A percentile compares a stretch with the other conserved stretches of the same genome.
phyloP scores from a whole-genome alignment of 2,797 vertebrate genomes.

The Setipinna tenuifilis region DNA sequence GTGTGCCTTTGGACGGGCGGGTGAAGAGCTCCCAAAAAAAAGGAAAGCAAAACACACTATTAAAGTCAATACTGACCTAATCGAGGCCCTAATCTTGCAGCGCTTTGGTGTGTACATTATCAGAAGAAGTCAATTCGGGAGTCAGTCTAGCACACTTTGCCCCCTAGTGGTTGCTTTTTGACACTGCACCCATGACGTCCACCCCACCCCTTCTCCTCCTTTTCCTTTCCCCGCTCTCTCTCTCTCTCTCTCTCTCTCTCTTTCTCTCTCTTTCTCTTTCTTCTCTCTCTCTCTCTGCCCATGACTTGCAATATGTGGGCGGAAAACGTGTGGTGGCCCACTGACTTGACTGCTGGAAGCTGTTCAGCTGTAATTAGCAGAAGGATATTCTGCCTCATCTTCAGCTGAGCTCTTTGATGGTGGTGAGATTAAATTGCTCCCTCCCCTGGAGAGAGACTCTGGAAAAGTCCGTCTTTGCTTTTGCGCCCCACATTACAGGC shows the following conservation, averaged over 20 bases:
- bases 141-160: not conserved
- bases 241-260: constrained; percentile 38
- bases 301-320: not conserved
- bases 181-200: constrained; percentile 40
- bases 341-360: not conserved
- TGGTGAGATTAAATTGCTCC: not conserved
- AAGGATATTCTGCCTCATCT: not conserved
- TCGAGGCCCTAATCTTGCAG: not conserved
- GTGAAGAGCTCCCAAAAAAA: not conserved
- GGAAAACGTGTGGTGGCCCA: not conserved
- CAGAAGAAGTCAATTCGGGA: not conserved
- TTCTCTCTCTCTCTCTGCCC: constrained; percentile 4
- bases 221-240: not conserved
- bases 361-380: not conserved
- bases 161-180: constrained; percentile 10
- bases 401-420: not conserved
- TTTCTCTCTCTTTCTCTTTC: constrained; percentile 59
- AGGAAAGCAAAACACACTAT: no score
- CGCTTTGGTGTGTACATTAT: not conserved
- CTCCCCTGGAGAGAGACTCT: not conserved
- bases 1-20: not conserved
- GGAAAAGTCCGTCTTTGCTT: not conserved
- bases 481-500: not conserved
- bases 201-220: not conserved
- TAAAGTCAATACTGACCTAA: not conserved